Base-by-base conservation (phyloP, 2,797 vertebrate genomes). In the Squalus acanthias region DNA sequence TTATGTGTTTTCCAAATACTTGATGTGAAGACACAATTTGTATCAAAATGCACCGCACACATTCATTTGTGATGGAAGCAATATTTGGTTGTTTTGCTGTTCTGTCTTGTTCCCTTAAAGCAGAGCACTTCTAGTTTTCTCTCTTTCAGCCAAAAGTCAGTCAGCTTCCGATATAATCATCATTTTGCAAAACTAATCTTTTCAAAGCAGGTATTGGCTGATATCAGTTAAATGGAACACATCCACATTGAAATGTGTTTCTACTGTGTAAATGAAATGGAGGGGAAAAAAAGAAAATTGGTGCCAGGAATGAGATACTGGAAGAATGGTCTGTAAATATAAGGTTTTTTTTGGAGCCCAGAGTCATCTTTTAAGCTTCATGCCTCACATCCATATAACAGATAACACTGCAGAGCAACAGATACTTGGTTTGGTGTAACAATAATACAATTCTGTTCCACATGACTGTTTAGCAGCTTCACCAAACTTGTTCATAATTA, bases 131-230 rank as follows among this genome's bases (percentile, higher is more conserved):
- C 15, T 85, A 85, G 57, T n/a, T 91, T 29, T 63, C 13, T 53
- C 15, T 39, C 46, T 93, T 70, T 95, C 91, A 69, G 93, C 87
- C 22, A 72, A 26, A 95, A 72, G 15, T 9, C 65, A 4, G 39
- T 72, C 65, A 70, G 46, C 4, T 22, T 53, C 22, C 50, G 67
- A 95, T 95, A 70, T 95, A 70, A 72, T 69, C 67, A 69, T 46
- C 60, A 70, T 70, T 53, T 70, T 95, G 93, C 67, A 95, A 95
- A 72, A 70, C 46, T 70, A 26, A 72, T 95, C 65, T 72, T 95
- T 95, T 46, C 65, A 72, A 72, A 69, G 26, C 93, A 69, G 46
- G 67, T 63, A 60, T 65, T 95, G 22, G 20, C 39, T 70, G 67
- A 26, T 53, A 26, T 26, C 69, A 72, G 67, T 69, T 72, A 46